Percentiles rank a stretch among this genome's conserved stretches.
These are phyloP conservation scores for Erebia epiphron DNA, from an alignment of 2,888 invertebrate species.

Conservation along the genomic window DNA sequence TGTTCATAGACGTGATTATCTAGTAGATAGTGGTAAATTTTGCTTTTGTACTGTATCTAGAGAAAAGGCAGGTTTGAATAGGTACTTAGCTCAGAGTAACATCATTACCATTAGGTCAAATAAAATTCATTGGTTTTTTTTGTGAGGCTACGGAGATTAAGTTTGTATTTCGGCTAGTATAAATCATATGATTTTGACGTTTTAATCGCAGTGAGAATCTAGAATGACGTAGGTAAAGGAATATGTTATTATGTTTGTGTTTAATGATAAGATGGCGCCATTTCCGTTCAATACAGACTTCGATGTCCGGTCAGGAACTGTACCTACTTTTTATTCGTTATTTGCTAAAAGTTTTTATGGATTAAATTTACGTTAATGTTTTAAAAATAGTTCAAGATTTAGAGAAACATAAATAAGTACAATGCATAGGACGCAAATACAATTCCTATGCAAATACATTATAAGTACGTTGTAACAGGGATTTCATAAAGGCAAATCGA, in stretches of 20 bases:
- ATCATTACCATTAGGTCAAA: no score
- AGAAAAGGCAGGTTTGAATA: no score
- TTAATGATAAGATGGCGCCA: conserved; percentile 54
- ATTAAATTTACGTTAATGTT: not conserved
- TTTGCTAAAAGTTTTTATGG: not conserved
- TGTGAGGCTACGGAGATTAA: no score
- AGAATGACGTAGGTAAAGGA: conserved; percentile 1
- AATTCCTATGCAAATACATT: no score
- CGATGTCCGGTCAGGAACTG: conserved; percentile 57
- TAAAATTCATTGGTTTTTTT: no score
- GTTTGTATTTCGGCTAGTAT: not conserved
- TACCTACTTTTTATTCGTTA: conserved; percentile 3
- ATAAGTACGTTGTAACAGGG: no score
- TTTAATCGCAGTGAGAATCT: conserved; percentile 6
- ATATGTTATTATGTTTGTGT: conserved; percentile 43
- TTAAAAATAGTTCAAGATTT: no score
- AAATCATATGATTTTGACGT: conserved; percentile 1
- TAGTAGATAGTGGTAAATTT: no score
- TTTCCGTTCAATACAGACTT: conserved; percentile 55
- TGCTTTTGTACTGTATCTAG: no score
- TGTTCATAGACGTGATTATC: no score
- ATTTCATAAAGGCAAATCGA: not conserved
- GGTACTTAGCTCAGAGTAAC: no score
- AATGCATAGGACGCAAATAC: not conserved
- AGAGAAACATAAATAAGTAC: not conserved